A percentile compares a stretch with the other conserved stretches of the same genome.
Conservation (phyloP, 2,888 invertebrate species). For the Tiphia femorata region DNA sequence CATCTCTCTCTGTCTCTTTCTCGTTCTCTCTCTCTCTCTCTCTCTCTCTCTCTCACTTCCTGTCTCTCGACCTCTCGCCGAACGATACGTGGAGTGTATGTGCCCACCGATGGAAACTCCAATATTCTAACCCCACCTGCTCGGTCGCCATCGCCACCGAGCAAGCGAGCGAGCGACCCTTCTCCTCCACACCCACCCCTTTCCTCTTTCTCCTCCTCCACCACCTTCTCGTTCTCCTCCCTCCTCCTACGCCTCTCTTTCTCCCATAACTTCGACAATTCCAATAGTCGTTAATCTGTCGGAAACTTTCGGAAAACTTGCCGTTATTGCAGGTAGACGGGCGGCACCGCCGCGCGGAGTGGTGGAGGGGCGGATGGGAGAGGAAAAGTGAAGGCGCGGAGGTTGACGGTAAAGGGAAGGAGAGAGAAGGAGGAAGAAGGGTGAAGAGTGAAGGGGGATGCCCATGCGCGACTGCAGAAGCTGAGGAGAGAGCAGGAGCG, state of each 20-base stretch:
- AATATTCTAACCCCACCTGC: constrained; percentile 30
- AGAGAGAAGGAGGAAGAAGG: constrained; percentile 1
- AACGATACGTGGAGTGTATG: constrained; percentile 13
- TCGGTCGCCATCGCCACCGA: constrained; percentile 10
- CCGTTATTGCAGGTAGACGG: constrained; percentile 57
- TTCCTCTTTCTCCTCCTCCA: constrained; percentile 10
- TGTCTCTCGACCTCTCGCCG: constrained; percentile 8
- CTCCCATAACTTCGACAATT: constrained; percentile 62
- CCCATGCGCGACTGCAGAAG: not conserved
- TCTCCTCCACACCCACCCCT: constrained; percentile 1
- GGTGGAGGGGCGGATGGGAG: constrained; percentile 23
- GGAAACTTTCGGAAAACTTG: constrained; percentile 59
- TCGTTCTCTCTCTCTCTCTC: not conserved
- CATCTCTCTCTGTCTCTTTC: not conserved
- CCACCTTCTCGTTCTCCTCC: constrained; percentile 11
- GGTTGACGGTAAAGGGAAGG: constrained; percentile 20
- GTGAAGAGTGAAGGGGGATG: constrained; percentile 17
- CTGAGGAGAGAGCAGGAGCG: not conserved
- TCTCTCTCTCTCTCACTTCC: not conserved
- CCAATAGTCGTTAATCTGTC: constrained; percentile 65
- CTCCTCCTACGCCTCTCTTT: constrained; percentile 18
- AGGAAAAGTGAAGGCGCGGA: constrained; percentile 15
- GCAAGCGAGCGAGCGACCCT: too few relatives aligned
- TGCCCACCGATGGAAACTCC: constrained; percentile 34
- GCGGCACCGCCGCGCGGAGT: too few relatives aligned